Evolutionary conservation across 1,140 invertebrate genomes (phyloP).

Genomic region (Lasaia peninsularis): DNA sequence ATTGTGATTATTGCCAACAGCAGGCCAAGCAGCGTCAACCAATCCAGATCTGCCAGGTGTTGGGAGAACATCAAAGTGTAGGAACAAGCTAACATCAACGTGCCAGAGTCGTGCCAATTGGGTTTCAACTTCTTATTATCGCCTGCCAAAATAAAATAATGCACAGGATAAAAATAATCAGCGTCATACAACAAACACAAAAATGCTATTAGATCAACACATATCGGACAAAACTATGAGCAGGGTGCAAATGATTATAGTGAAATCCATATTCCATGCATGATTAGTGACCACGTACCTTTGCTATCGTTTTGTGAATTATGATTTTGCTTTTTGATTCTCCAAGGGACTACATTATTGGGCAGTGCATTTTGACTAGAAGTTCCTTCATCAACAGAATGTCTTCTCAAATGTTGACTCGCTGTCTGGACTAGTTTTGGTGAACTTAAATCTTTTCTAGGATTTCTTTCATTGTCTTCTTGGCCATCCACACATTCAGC

Average conservation of each 20-base stretch:
- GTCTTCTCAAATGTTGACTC: constrained; percentile 65
- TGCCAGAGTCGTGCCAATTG: constrained; percentile 78
- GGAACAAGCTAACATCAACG: constrained; percentile 80
- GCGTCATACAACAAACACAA: constrained; percentile 23
- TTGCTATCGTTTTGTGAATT: constrained; percentile 63
- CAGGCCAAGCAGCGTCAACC: constrained; percentile 82
- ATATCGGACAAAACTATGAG: constrained; percentile 40
- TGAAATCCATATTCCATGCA: constrained; percentile 73
- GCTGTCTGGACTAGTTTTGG: constrained; percentile 71
- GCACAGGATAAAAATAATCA: constrained; percentile 41
- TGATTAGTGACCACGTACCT: constrained; percentile 69
- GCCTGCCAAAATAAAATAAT: constrained; percentile 59
- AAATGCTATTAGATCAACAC: constrained; percentile 31
- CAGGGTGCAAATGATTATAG: constrained; percentile 65
- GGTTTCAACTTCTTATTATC: constrained; percentile 66
- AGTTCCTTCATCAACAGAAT: constrained; percentile 59
- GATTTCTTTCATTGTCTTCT: constrained; percentile 36
- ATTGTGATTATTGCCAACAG: constrained; percentile 83
- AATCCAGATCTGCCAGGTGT: constrained; percentile 81
- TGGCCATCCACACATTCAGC: constrained; percentile 35
- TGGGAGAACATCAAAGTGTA: constrained; percentile 81
- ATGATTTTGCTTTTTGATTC: constrained; percentile 59
- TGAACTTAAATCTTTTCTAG: constrained; percentile 61
- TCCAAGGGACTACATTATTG: constrained; percentile 60
- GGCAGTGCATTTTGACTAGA: constrained; percentile 64